Evolutionary conservation across 2,888 invertebrate genomes (phyloP).

Genomic region (Polylopha cassiicola): DNA sequence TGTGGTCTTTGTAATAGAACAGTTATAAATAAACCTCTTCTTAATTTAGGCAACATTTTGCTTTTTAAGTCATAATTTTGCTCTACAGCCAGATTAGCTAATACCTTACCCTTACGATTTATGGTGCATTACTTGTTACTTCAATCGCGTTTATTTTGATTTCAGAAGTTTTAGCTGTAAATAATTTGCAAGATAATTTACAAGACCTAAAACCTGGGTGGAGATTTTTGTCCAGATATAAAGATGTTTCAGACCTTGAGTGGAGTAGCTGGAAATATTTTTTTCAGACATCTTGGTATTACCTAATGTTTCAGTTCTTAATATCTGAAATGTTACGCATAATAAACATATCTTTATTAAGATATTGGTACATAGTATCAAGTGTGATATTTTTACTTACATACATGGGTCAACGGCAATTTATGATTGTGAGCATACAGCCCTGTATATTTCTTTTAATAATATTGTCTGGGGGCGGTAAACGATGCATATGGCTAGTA

Average conservation of each 20-base stretch:
- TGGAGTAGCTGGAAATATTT: constrained; percentile 81
- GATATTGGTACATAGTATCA: constrained; percentile 75
- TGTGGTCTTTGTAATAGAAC: background rate
- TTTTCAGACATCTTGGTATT: constrained; percentile 69
- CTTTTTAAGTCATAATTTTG: too few species aligned
- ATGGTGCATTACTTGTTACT: background rate
- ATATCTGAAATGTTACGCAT: constrained; percentile 70
- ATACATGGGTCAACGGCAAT: constrained; percentile 68
- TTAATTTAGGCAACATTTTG: too few species aligned
- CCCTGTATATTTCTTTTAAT: constrained; percentile 72
- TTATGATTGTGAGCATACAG: constrained; percentile 71
- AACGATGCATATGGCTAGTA: constrained; percentile 73
- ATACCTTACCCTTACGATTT: too few species aligned
- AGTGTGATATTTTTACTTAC: constrained; percentile 63
- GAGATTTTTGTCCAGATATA: constrained; percentile 70
- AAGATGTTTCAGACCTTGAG: constrained; percentile 83
- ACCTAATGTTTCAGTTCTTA: constrained; percentile 74
- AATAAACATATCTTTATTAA: constrained; percentile 43
- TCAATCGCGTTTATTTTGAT: constrained; percentile 24
- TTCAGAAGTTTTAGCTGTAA: constrained; percentile 54
- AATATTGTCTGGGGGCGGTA: constrained; percentile 63
- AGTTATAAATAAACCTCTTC: background rate
- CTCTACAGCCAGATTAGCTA: too few species aligned
- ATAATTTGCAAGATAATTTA: constrained; percentile 35
- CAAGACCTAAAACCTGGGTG: constrained; percentile 78